phyloP scores from a whole-genome alignment of 2,888 invertebrate genomes.

The Ferrisia virgata region DNA sequence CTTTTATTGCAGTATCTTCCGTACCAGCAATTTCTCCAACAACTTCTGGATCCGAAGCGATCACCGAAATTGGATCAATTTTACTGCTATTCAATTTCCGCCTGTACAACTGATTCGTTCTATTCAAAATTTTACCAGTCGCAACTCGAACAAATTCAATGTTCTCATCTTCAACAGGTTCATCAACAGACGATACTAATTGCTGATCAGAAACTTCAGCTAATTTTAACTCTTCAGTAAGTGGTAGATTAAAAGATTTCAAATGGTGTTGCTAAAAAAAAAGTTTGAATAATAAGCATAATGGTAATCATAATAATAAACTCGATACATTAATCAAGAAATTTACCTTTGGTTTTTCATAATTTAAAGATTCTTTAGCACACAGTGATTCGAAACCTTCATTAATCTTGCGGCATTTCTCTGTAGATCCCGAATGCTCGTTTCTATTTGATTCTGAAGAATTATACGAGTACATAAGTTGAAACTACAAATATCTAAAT shows the following conservation, averaged over 20 bases:
- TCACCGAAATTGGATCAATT: slow-evolving; percentile 35
- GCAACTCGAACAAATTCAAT: slow-evolving; percentile 30
- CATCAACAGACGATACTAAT: not conserved
- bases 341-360: not conserved
- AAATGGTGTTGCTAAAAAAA: not conserved
- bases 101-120: slow-evolving; percentile 22
- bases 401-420: slow-evolving; percentile 24
- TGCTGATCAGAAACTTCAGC: not conserved
- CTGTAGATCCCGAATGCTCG: not conserved
- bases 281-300: not conserved
- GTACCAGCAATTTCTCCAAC: not conserved
- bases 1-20: slow-evolving; percentile 25
- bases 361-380: not conserved
- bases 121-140: slow-evolving; percentile 33
- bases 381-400: not conserved
- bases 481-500: not conserved
- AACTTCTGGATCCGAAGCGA: slow-evolving; percentile 15
- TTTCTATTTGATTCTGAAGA: slow-evolving; percentile 9
- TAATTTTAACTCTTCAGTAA: not conserved
- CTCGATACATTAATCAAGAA: not conserved
- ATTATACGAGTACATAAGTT: not conserved
- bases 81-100: slow-evolving; percentile 30
- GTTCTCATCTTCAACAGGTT: not conserved
- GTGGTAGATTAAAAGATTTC: not conserved
- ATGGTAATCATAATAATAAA: not conserved